Percentiles rank a stretch among this genome's conserved stretches.
phyloP scores from a whole-genome alignment of 64 coral and sea anemone species.

The Catalaphyllia jardinei region DNA sequence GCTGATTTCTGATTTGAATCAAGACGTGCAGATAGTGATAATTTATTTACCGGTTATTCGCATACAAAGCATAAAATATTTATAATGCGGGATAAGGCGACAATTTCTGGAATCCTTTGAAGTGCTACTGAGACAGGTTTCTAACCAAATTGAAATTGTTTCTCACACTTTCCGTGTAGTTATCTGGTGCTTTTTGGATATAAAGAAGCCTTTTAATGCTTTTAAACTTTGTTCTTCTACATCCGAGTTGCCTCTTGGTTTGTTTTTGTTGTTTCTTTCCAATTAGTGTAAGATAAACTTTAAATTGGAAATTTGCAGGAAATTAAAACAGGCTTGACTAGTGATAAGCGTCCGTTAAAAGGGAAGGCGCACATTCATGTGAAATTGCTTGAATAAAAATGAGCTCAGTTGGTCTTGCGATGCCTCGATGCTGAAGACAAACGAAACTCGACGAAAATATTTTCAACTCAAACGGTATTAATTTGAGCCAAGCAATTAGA shows the following conservation, averaged over 20 bases:
- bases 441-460: not conserved
- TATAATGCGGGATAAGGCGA: not conserved
- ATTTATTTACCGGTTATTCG: not conserved
- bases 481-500: not conserved
- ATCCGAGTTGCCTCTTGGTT: not conserved
- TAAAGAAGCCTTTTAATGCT: not conserved
- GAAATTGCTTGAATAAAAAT: slow-evolving; percentile 5
- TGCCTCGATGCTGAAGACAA: not conserved
- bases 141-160: not conserved
- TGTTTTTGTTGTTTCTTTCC: not conserved
- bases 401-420: not conserved
- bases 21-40: slow-evolving; percentile 1
- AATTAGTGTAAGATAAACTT: slow-evolving; percentile 11
- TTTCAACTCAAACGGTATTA: not conserved
- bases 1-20: not conserved
- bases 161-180: not conserved
- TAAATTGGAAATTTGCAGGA: slow-evolving; percentile 34
- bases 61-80: slow-evolving; percentile 4
- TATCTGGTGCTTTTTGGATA: not conserved
- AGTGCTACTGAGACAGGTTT: not conserved
- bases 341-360: not conserved
- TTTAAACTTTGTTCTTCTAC: not conserved
- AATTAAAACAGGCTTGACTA: slow-evolving; percentile 20
- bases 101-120: not conserved
- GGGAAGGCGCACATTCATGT: not conserved